Percentiles rank a stretch among this genome's conserved stretches.
These are phyloP conservation scores for Perca fluviatilis DNA, from an alignment of 2,113 vertebrate species.

Conservation along the genomic window DNA sequence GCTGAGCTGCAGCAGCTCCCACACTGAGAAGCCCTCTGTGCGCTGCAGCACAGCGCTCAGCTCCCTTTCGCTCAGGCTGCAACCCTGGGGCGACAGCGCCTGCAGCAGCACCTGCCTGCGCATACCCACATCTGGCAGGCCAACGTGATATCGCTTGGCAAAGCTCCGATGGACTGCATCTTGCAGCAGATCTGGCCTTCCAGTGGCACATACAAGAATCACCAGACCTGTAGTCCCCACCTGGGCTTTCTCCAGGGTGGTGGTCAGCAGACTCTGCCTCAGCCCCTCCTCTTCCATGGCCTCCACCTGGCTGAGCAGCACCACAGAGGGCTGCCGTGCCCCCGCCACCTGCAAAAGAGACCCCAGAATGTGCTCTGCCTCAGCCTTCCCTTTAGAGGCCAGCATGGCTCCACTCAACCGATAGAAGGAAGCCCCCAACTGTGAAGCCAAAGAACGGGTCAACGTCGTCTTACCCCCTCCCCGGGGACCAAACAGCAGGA, in stretches of 20 bases:
- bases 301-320: constrained; percentile 93
- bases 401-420: constrained; percentile 87
- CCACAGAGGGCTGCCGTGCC: constrained; percentile 88
- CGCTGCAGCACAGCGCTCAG: constrained; percentile 90
- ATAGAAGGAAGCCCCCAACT: constrained; percentile 92
- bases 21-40: constrained; percentile 91
- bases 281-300: constrained; percentile 87
- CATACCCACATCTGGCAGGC: constrained; percentile 87
- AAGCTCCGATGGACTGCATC: constrained; percentile 91
- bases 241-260: constrained; percentile 90
- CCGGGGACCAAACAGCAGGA: constrained; percentile 94
- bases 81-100: constrained; percentile 88
- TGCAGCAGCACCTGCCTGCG: constrained; percentile 92
- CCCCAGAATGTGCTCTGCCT: constrained; percentile 92
- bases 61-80: constrained; percentile 90
- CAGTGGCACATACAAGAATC: constrained; percentile 91
- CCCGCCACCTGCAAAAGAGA: constrained; percentile 90
- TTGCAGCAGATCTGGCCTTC: constrained; percentile 91
- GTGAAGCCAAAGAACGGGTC: constrained; percentile 91
- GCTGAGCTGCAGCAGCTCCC: constrained; percentile 92
- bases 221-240: constrained; percentile 83
- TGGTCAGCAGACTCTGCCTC: constrained; percentile 88
- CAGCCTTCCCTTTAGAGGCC: constrained; percentile 89
- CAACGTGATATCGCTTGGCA: constrained; percentile 90
- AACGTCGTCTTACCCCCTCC: constrained; percentile 92